Evolutionary conservation across 1,140 invertebrate genomes (phyloP).

Genomic region (Zaprionus ghesquierei): DNA sequence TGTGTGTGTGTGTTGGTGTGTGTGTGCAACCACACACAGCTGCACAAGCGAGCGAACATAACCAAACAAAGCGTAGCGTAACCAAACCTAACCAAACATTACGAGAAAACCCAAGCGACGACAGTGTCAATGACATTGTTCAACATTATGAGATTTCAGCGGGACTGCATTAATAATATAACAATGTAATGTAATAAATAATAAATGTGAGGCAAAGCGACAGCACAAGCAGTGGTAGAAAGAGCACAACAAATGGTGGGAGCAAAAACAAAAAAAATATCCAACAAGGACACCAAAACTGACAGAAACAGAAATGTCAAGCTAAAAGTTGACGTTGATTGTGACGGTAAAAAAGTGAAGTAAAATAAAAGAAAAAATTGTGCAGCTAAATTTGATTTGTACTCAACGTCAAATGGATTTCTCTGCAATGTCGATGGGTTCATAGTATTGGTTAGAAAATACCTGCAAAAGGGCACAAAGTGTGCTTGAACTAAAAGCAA

Average conservation of each 20-base stretch:
- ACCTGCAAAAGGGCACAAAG: no score
- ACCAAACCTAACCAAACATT: slow-evolving; percentile 16
- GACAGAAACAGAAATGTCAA: not conserved
- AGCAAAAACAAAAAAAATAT: not conserved
- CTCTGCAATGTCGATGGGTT: no score
- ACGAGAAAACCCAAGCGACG: slow-evolving; percentile 7
- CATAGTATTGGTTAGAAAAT: no score
- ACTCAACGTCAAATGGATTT: not conserved
- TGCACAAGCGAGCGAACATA: not conserved
- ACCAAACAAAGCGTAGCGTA: slow-evolving; percentile 2
- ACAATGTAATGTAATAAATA: slow-evolving; percentile 54
- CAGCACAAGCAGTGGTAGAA: slow-evolving; percentile 3
- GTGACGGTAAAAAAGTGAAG: not conserved
- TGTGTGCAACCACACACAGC: not conserved
- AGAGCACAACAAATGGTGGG: not conserved
- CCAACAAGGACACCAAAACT: not conserved
- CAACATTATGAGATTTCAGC: slow-evolving; percentile 68
- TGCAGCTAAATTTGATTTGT: not conserved
- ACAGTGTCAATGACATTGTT: slow-evolving; percentile 51
- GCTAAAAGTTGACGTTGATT: not conserved
- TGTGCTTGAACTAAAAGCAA: no score
- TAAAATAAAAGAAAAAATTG: not conserved
- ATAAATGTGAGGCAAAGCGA: slow-evolving; percentile 51
- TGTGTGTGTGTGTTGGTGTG: not conserved
- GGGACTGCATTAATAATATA: slow-evolving; percentile 66